Conservation (phyloP, 92 coral and sea anemone genomes). For the Meandrina meandrites region DNA sequence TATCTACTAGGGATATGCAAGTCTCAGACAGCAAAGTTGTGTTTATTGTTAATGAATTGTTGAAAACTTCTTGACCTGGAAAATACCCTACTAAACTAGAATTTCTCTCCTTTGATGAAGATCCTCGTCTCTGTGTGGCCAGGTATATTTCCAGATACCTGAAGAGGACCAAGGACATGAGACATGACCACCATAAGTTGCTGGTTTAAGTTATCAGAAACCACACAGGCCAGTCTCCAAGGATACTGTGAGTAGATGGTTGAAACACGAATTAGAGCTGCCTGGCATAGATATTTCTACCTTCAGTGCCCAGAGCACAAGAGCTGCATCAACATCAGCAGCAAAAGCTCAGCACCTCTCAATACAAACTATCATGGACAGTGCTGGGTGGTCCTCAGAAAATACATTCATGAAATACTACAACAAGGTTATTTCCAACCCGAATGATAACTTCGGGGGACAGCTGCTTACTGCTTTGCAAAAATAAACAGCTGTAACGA, state of each 20-base stretch:
- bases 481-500: constrained; percentile 13
- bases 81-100: constrained; percentile 40
- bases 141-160: constrained; percentile 33
- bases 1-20: constrained; percentile 37
- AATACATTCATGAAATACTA: constrained; percentile 56
- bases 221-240: constrained; percentile 54
- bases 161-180: constrained; percentile 30
- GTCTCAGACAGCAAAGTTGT: constrained; percentile 10
- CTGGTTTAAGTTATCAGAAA: constrained; percentile 44
- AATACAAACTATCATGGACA: constrained; percentile 38
- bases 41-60: constrained; percentile 38
- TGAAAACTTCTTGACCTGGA: constrained; percentile 40
- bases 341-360: constrained; percentile 34
- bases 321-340: constrained; percentile 52
- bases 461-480: constrained; percentile 32
- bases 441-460: constrained; percentile 41
- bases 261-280: constrained; percentile 30
- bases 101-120: constrained; percentile 15
- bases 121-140: constrained; percentile 43
- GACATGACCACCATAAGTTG: constrained; percentile 33
- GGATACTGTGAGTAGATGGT: constrained; percentile 28
- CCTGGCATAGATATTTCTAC: constrained; percentile 45
- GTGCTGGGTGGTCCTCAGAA: constrained; percentile 55
- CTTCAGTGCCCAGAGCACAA: constrained; percentile 53
- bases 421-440: constrained; percentile 45